Evolutionary conservation across 2,888 invertebrate genomes (phyloP), one percentile per base, ranked within the genome.

Genomic region (Sturmia bella): DNA sequence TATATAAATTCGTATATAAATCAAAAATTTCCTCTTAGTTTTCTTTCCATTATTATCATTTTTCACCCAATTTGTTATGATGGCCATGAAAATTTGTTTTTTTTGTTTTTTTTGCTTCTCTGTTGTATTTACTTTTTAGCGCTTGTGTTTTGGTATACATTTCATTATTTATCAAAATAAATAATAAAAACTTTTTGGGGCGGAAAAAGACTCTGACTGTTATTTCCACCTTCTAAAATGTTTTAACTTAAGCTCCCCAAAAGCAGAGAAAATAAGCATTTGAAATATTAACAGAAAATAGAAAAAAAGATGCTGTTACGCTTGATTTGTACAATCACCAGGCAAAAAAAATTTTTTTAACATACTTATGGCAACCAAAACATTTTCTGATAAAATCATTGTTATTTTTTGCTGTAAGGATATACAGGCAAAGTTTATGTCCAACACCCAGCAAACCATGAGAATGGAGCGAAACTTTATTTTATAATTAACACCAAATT

Each of bases 271-370:
- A 41, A 63, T 17, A 43, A 41, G 7, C 11, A 3, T 43, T 72
- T 27, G 9, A 66, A 50, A 66, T 66, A 41, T 59, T 39, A 13
- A 45, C 37, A 57, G 39, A 45, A 12, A 56, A 37, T 32, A 68
- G 52, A 83, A 87, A 89, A 86, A 88, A 85, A 88, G 87, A 87
- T 88, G 86, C 85, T 87, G 85, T 86, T 85, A 87, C 86, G 89
- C 89, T 85, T 88, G 74, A 82, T 82, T 78, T 69, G 74, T 19
- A 70, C 57, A 69, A 74, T 64, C 86, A 86, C 85, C 85, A 86
- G 3, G 32, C 11, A 37, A 85, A 85, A 85, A 85, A 85, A 85
- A 85, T 84, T 85, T 86, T 86, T 85, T 86, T 85, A 86, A 87
- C 87, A 86, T 75, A 64, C 57, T 84, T 81, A 76, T 56, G 73